These are phyloP conservation scores for Rhinogobio ventralis DNA, from an alignment of 2,797 vertebrate genomes.

Conservation along the genomic window DNA sequence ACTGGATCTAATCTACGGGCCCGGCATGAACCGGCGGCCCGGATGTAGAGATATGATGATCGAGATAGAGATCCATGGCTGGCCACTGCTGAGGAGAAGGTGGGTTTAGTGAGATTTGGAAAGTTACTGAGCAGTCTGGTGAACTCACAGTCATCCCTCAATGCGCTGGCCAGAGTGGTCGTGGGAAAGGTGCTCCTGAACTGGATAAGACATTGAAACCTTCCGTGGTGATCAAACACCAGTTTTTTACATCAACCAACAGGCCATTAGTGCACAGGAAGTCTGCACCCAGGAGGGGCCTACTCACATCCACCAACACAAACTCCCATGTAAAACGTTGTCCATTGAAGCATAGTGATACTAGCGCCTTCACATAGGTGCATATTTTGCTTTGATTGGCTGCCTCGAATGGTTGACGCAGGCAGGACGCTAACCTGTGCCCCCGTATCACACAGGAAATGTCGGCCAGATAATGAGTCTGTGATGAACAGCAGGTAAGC, in stretches of 20 bases:
- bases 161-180: too few relatives aligned
- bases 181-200: background rate
- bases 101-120: too few relatives aligned
- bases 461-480: slow-evolving; percentile 22
- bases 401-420: slow-evolving; percentile 7
- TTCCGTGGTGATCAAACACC: background rate
- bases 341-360: slow-evolving; percentile 29
- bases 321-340: slow-evolving; percentile 39
- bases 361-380: slow-evolving; percentile 6
- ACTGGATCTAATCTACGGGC: too few relatives aligned
- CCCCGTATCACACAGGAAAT: slow-evolving; percentile 34
- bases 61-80: too few relatives aligned
- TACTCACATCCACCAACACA: background rate
- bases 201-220: background rate
- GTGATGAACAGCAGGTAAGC: slow-evolving; percentile 29
- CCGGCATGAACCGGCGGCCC: too few relatives aligned
- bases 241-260: background rate
- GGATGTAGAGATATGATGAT: too few relatives aligned
- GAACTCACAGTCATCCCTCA: too few relatives aligned
- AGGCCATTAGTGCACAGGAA: background rate
- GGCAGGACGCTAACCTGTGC: slow-evolving; percentile 36
- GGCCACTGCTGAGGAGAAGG: too few relatives aligned
- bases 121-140: too few relatives aligned
- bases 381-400: slow-evolving; percentile 28
- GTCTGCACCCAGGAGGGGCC: background rate